These are phyloP conservation scores for Cephonodes hylas DNA, from an alignment of 2,888 invertebrate species.

Conservation along the genomic window DNA sequence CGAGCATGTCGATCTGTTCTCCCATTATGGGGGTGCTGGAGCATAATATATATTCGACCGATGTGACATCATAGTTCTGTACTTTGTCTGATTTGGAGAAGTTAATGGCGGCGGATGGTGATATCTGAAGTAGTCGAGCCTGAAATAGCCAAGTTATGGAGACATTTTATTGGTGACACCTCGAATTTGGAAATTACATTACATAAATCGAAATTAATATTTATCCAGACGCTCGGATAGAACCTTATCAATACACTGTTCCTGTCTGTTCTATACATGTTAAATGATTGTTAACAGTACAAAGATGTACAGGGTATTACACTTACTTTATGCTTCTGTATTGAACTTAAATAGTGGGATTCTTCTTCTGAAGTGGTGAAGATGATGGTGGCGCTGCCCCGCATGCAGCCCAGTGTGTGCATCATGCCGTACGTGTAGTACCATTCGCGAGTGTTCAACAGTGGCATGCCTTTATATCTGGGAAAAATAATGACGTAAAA, in stretches of 20 bases:
- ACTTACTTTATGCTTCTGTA: not conserved
- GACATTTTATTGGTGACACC: too few relatives aligned
- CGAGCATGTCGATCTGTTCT: not conserved
- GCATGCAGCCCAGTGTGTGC: not conserved
- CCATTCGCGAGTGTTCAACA: constrained; percentile 8
- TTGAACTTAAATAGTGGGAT: not conserved
- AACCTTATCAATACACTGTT: too few relatives aligned
- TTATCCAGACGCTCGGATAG: too few relatives aligned
- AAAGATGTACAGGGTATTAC: not conserved
- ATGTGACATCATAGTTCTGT: not conserved
- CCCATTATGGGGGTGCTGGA: constrained; percentile 8
- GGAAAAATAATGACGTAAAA: too few relatives aligned
- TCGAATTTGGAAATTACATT: too few relatives aligned
- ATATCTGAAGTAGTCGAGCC: not conserved
- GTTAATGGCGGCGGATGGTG: not conserved
- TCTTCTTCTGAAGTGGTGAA: not conserved
- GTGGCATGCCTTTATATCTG: not conserved
- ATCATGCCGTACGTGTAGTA: constrained; percentile 5
- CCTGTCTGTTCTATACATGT: too few relatives aligned
- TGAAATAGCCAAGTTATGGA: not conserved
- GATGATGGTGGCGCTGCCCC: constrained; percentile 1
- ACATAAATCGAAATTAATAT: too few relatives aligned
- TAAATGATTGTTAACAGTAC: too few relatives aligned
- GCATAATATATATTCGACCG: not conserved
- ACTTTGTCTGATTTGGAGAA: not conserved